Evolutionary conservation across 2,888 invertebrate species (phyloP).

Genomic region (Heliconius charithonia): DNA sequence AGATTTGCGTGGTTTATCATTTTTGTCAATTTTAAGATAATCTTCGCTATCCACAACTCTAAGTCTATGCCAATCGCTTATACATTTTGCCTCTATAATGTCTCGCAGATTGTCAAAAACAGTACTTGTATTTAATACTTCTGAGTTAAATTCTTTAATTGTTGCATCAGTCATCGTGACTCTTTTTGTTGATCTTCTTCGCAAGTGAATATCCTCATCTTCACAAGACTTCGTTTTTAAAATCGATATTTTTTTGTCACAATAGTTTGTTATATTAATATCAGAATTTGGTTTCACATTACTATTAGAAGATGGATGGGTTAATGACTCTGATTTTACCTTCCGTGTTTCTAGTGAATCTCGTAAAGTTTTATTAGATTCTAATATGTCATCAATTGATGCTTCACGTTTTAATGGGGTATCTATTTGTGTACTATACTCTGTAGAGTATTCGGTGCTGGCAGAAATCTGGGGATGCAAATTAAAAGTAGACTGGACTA

Average conservation of each 20-base stretch:
- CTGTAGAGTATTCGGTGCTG: constrained; percentile 32
- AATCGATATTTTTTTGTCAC: constrained; percentile 52
- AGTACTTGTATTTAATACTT: constrained; percentile 50
- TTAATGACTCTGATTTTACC: constrained; percentile 47
- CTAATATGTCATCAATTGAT: constrained; percentile 29
- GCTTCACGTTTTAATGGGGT: constrained; percentile 39
- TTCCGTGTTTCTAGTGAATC: constrained; percentile 38
- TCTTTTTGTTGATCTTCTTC: constrained; percentile 60
- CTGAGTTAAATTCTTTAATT: constrained; percentile 50
- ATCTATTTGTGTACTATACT: constrained; percentile 29
- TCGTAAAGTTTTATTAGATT: not conserved
- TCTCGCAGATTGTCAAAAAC: constrained; percentile 67
- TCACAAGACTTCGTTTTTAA: constrained; percentile 58
- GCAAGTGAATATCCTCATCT: constrained; percentile 25
- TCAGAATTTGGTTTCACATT: constrained; percentile 40
- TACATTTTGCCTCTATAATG: constrained; percentile 64
- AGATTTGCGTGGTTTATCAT: constrained; percentile 51
- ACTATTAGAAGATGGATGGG: constrained; percentile 37
- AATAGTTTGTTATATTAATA: constrained; percentile 38
- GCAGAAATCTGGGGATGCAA: constrained; percentile 45
- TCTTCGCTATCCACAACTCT: constrained; percentile 69
- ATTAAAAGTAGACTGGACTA: constrained; percentile 62
- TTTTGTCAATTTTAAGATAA: constrained; percentile 48
- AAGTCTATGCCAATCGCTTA: constrained; percentile 68
- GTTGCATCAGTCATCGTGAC: constrained; percentile 65